Conservation (phyloP, 2,113 vertebrate genomes). For the Heterocephalus glaber region DNA sequence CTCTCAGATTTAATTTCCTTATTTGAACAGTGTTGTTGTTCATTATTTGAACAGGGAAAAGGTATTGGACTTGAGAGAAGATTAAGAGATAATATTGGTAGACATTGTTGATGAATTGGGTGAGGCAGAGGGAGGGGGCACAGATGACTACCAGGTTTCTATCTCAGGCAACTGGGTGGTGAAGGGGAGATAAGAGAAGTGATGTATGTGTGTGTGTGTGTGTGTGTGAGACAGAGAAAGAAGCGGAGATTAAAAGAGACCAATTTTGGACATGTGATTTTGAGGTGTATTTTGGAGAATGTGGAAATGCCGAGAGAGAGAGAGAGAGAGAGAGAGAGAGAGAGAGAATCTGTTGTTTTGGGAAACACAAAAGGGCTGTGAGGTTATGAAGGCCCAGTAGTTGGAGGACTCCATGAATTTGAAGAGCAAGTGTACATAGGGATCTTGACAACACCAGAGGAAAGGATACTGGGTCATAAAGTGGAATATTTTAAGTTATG, state of each 20-base stretch:
- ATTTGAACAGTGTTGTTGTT: slow-evolving; percentile 57
- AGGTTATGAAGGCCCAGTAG: not conserved
- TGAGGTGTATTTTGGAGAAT: not conserved
- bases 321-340: not conserved
- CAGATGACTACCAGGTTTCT: slow-evolving; percentile 53
- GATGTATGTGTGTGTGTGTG: not conserved
- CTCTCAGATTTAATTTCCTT: slow-evolving; percentile 49
- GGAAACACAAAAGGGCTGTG: not conserved
- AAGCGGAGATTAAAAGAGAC: not conserved
- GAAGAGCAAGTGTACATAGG: not conserved
- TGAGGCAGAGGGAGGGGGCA: slow-evolving; percentile 23
- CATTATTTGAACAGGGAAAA: slow-evolving; percentile 57
- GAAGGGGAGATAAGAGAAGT: slow-evolving; percentile 27
- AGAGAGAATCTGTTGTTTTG: not conserved
- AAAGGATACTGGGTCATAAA: not conserved
- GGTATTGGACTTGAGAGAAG: slow-evolving; percentile 30
- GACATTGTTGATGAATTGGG: slow-evolving; percentile 55
- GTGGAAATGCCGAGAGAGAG: not conserved
- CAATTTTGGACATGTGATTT: not conserved
- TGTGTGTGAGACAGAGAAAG: not conserved
- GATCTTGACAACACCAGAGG: not conserved
- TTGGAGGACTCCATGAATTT: not conserved
- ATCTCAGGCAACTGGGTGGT: slow-evolving; percentile 11
- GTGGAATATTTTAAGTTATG: not conserved
- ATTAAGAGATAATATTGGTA: slow-evolving; percentile 44